Base-by-base conservation (phyloP, 2,888 invertebrate species). In the Uropetala carovei region DNA sequence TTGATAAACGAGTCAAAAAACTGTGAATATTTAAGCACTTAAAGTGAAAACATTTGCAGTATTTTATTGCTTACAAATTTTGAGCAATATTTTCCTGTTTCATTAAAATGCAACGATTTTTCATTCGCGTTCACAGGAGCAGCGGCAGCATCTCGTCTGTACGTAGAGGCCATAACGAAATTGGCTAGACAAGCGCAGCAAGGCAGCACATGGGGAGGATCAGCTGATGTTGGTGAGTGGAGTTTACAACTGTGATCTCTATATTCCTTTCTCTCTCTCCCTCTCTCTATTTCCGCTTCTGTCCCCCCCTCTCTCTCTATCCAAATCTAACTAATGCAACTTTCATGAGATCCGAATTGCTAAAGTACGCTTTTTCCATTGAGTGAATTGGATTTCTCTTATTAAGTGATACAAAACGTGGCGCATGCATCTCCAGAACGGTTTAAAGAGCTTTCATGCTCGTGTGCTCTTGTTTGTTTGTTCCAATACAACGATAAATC, bases 131-230 rank as follows among this genome's bases (percentile, higher is more conserved):
- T 95, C 95, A 85, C 96, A 98, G 98, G 98, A 95, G 98, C 98
- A 93, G 98, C 98, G 92, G 98, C 98, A 93, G 98, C 98, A 75
- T 98, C 98, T 60, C 96, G 98, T 92, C 95, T 98, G 94, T 98
- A 98, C 95, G 98, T 98, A 94, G 98, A 98, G 94, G 97, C 98
- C 93, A 97, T 98, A 94, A 97, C 97, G 94, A 98, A 98, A 95
- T 96, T 98, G 94, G 98, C 98, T 93, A 96, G 97, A 93, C 98
- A 98, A 95, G 98, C 98, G 92, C 98, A 98, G 95, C 98, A 98
- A 95, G 98, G 98, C 94, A 89, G 89, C 89, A 97, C 98, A 82
- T 97, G 98, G 97, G 97, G 97, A 93, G 98, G 98, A 95, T 98
- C 98, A 93, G 97, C 97, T 93, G 98, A 98, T 96, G 98, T 98